Percentiles rank a stretch among this genome's conserved stretches.
These are phyloP conservation scores for Gallinago solitaria DNA, from an alignment of 2,797 vertebrate species.

Conservation along the genomic window DNA sequence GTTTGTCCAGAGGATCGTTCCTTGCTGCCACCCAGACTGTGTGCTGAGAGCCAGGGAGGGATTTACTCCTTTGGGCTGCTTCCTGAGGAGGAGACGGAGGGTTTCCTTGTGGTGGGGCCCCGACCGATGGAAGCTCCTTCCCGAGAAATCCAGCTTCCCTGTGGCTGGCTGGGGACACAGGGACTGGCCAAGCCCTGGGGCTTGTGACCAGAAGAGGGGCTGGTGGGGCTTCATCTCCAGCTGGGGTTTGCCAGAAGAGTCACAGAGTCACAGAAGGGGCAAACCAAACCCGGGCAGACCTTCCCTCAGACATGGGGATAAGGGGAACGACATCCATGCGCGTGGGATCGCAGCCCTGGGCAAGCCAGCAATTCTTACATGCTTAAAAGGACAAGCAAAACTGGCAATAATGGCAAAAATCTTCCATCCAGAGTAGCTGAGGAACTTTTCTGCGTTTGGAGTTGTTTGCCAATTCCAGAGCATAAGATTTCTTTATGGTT, in stretches of 20 bases:
- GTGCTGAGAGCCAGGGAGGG: not conserved
- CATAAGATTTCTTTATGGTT: not conserved
- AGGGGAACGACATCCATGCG: not conserved
- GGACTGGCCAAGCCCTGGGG: not conserved
- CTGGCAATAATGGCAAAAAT: not conserved
- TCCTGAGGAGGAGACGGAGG: not conserved
- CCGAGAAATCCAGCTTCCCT: not conserved
- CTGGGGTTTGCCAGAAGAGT: not conserved
- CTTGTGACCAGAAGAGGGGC: not conserved
- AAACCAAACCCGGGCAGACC: fast-evolving
- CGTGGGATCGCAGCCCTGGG: fast-evolving
- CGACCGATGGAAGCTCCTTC: fast-evolving
- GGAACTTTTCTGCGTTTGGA: not conserved
- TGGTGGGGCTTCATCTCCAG: not conserved
- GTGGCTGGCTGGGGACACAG: not conserved
- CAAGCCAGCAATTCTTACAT: not conserved
- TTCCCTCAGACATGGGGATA: not conserved
- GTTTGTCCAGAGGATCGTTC: not conserved
- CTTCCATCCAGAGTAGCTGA: not conserved
- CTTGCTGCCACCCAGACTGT: not conserved
- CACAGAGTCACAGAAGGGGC: too few species aligned
- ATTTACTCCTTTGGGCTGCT: not conserved
- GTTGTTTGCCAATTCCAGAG: not conserved
- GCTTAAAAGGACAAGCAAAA: not conserved
- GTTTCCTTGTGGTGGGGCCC: not conserved